Base-by-base conservation (phyloP, 2,888 invertebrate species). In the Eupithecia tripunctaria region DNA sequence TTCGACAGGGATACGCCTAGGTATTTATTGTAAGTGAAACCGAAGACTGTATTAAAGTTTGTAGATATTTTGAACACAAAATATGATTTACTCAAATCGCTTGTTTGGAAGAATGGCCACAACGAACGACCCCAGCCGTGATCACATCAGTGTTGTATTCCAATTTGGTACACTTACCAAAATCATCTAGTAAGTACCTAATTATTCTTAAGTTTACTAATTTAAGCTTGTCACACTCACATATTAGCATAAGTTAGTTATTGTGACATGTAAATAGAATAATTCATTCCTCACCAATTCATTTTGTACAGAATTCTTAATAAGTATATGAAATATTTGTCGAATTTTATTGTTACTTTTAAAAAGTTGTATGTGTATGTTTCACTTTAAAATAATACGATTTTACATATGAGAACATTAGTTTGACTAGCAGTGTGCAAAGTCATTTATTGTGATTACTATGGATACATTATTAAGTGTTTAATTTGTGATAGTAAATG, bases 31-130 rank as follows among this genome's bases (percentile, higher is more conserved):
- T 94, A 93, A 94, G 93, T 88, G 88, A 89, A 93, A 91, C 89
- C 88, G 91, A 94, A 94, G 94, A 94, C 94, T 94, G 94, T 90
- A 81, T 87, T 38, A 91, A 92, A 89, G 87, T 89, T 90, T 89
- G 87, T 94, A 93, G 88, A 90, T 91, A 91, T 91, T 91, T 89
- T 90, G 86, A 87, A 87, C 85, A 82, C 84, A 86, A 29, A 84
- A 78, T 82, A 84, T 73, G 21, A 84, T 86, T 86, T 84, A 78
- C 84, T 82, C 84, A 83, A 86, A 85, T 85, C 84, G 86, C 84
- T 76, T 85, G 81, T 84, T 83, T 84, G 82, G 82, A 83, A 81
- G 84, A 80, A 80, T 79, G 81, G 76, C 72, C 70, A 79, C 81
- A 85, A 84, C 84, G 84, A 87, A 83, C 79, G 81, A 84, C 85